Base-by-base conservation (phyloP, 2,888 invertebrate genomes). In the Lysandra bellargus region DNA sequence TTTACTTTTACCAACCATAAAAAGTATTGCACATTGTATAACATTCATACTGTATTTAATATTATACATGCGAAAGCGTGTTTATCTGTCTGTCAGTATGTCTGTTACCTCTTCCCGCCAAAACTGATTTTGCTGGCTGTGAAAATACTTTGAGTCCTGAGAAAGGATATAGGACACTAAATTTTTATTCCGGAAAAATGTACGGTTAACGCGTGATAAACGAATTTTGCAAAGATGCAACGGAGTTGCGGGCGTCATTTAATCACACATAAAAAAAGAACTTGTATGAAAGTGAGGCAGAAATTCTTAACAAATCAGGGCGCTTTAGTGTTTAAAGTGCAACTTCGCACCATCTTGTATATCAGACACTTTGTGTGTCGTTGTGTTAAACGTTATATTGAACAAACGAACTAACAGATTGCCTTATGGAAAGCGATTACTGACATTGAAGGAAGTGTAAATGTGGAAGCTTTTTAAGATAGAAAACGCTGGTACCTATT, bases 251-350 rank as follows among this genome's bases (percentile, higher is more conserved):
- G 23, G 23, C 23, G 23, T 23, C 23, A 23, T 23, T 23, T 23
- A 23, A 0, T 23, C 0, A 23, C 23, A 23, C 23, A 23, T 23
- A 23, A 12, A 12, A 57, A 76, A 76, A 53, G 33, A 76, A 57
- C 57, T 76, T 33, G 30, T 53, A 83, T 83, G 87, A 87, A 87
- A 88, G 87, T 88, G 84, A 84, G 86, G 85, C 87, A 85, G 81
- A 82, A 64, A 80, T 81, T 81, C 80, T 76, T 83, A 82, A 72
- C 49, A 79, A 90, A 87, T 85, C 85, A 82, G 91, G 90, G 86
- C 88, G 89, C 82, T 84, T n/a, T n/a, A n/a, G n/a, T n/a, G n/a
- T n/a, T n/a, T 60, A 80, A 73, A 61, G 79, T 78, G 79, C 5
- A 33, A 81, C 49, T 14, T 81, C 53, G 0, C 33, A 76, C 53